These are phyloP conservation scores for Mormyrops attenuatus DNA, from an alignment of 2,797 vertebrate genomes.

Conservation along the genomic window DNA sequence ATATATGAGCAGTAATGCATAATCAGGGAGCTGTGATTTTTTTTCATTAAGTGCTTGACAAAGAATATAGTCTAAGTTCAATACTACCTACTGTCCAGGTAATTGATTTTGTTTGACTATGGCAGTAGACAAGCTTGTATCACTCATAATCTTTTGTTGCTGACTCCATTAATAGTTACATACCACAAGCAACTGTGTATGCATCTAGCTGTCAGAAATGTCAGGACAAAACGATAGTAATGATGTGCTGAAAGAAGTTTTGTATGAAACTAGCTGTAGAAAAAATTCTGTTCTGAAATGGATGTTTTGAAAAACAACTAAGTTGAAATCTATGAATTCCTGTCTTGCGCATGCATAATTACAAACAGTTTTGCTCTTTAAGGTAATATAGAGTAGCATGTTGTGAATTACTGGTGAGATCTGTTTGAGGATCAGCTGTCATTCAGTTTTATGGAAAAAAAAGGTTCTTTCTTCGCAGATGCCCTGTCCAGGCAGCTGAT, in stretches of 20 bases:
- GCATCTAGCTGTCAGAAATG: not conserved
- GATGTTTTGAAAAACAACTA: not conserved
- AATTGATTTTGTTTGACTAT: not conserved
- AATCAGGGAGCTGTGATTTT: not conserved
- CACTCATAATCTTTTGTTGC: not conserved
- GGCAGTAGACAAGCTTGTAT: not conserved
- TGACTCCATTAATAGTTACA: not conserved
- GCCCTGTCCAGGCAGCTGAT: constrained; percentile 48
- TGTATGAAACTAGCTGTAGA: not conserved
- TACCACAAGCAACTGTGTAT: not conserved
- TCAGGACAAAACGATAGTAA: not conserved
- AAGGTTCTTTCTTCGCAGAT: constrained; percentile 46
- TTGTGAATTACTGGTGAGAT: not conserved
- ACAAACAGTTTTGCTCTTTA: not conserved
- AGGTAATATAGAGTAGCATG: not conserved
- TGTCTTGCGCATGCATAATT: not conserved
- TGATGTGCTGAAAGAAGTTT: not conserved
- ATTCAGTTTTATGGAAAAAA: not conserved
- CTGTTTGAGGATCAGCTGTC: not conserved
- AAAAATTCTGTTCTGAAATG: not conserved
- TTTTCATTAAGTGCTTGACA: not conserved
- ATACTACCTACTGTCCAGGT: not conserved
- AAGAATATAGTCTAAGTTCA: not conserved
- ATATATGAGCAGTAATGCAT: not conserved
- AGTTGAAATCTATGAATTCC: not conserved